These are phyloP conservation scores for Miltochrista miniata DNA, from an alignment of 2,888 invertebrate genomes.

Conservation along the genomic window DNA sequence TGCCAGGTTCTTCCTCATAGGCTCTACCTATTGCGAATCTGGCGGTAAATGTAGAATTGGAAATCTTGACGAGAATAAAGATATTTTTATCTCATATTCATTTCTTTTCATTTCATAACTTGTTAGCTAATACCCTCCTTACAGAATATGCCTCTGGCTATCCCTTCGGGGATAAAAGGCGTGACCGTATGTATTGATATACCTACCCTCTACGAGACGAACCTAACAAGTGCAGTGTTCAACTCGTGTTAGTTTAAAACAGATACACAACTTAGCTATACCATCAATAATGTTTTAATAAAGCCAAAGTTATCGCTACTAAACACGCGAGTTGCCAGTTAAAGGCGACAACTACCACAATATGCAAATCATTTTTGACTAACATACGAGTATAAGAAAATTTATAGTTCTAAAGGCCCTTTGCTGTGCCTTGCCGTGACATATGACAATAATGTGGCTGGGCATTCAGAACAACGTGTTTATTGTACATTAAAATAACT, in stretches of 20 bases:
- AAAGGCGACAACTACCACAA: slow-evolving; percentile 64
- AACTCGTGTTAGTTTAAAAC: slow-evolving; percentile 41
- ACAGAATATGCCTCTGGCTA: too few relatives aligned
- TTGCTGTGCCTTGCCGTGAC: slow-evolving; percentile 71
- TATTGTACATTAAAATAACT: slow-evolving; percentile 65
- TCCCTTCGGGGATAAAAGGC: too few relatives aligned
- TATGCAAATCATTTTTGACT: slow-evolving; percentile 72
- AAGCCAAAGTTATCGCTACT: slow-evolving; percentile 53
- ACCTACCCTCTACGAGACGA: too few relatives aligned
- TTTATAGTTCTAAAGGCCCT: slow-evolving; percentile 62
- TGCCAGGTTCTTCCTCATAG: too few relatives aligned
- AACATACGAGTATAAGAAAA: slow-evolving; percentile 45
- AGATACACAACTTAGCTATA: slow-evolving; percentile 51
- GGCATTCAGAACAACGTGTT: slow-evolving; percentile 72
- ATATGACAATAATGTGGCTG: slow-evolving; percentile 67
- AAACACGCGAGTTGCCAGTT: slow-evolving; percentile 61
- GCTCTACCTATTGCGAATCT: too few relatives aligned
- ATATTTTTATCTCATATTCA: too few relatives aligned
- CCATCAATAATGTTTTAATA: slow-evolving; percentile 74
- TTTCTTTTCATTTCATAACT: too few relatives aligned
- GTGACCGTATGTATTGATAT: too few relatives aligned
- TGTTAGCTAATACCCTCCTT: too few relatives aligned
- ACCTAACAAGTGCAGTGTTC: neutral
- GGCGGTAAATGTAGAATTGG: too few relatives aligned
- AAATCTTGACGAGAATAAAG: too few relatives aligned